Percentiles rank a stretch among this genome's conserved stretches.
Conservation (phyloP, 2,888 invertebrate genomes). For the Apotomis capreana region DNA sequence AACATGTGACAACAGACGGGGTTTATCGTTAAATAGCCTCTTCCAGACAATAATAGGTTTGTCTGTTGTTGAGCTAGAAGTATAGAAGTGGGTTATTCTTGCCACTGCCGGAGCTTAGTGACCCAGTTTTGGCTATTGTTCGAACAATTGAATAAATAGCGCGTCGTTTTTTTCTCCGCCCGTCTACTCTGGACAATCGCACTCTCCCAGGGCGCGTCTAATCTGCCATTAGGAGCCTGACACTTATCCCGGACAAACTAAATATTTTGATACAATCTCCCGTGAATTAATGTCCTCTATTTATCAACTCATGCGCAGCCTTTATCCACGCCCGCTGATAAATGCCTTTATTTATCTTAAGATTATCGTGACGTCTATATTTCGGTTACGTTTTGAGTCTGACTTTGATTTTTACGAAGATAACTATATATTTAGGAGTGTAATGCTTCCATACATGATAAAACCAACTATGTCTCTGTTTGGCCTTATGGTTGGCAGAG, state of each 20-base stretch:
- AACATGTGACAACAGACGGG: too few species aligned
- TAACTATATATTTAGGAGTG: neutral
- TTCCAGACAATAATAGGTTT: too few species aligned
- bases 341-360: slow-evolving; percentile 73
- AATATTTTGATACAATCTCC: slow-evolving; percentile 82
- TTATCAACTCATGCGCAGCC: slow-evolving; percentile 68
- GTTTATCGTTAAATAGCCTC: too few species aligned
- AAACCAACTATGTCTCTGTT: too few species aligned
- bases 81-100: too few species aligned
- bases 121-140: too few species aligned
- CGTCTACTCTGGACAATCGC: slow-evolving; percentile 51
- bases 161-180: slow-evolving; percentile 44
- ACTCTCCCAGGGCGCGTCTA: slow-evolving; percentile 60
- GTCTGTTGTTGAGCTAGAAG: too few species aligned
- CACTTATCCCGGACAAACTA: slow-evolving; percentile 76
- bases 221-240: slow-evolving; percentile 71
- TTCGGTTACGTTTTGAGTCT: slow-evolving; percentile 63
- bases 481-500: too few species aligned
- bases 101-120: too few species aligned
- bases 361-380: slow-evolving; percentile 78
- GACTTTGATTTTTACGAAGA: slow-evolving; percentile 38
- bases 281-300: slow-evolving; percentile 77
- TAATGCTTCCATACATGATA: neutral
- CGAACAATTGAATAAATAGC: neutral
- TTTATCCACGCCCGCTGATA: slow-evolving; percentile 64